A percentile compares a stretch with the other conserved stretches of the same genome.
Evolutionary conservation across 1,140 invertebrate species (phyloP).

Genomic region (Anoplophora glabripennis): DNA sequence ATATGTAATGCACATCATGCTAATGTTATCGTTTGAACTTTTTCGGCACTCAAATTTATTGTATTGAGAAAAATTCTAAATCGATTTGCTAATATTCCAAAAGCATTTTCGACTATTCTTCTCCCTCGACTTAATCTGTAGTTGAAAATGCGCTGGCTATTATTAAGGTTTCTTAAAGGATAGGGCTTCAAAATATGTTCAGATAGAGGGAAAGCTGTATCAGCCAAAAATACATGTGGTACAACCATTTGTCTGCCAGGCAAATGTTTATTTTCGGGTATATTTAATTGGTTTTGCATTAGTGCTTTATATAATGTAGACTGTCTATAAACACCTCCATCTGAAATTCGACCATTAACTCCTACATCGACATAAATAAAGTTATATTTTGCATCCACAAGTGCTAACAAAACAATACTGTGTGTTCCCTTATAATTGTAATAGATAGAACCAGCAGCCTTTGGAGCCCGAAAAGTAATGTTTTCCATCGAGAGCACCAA

Average conservation of each 20-base stretch:
- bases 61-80: too few species aligned
- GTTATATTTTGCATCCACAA: constrained; percentile 52
- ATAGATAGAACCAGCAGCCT: constrained; percentile 45
- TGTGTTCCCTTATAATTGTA: constrained; percentile 53
- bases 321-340: constrained; percentile 37
- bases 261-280: constrained; percentile 18
- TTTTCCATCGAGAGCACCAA: constrained; percentile 21
- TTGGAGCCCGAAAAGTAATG: constrained; percentile 32
- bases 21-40: too few species aligned
- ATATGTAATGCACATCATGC: too few species aligned
- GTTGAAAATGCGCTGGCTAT: background rate
- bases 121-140: background rate
- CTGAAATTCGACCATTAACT: constrained; percentile 29
- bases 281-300: constrained; percentile 1
- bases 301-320: constrained; percentile 6
- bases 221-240: constrained; percentile 28
- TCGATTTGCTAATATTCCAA: background rate
- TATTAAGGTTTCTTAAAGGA: constrained; percentile 8
- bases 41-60: too few species aligned
- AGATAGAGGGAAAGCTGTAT: constrained; percentile 53
- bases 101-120: background rate
- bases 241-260: background rate
- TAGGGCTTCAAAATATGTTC: constrained; percentile 51
- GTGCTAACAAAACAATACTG: constrained; percentile 52
- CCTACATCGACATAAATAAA: constrained; percentile 51